A percentile compares a stretch with the other conserved stretches of the same genome.
These are phyloP conservation scores for Hymenochirus boettgeri DNA, from an alignment of 2,113 vertebrate genomes.

Conservation along the genomic window DNA sequence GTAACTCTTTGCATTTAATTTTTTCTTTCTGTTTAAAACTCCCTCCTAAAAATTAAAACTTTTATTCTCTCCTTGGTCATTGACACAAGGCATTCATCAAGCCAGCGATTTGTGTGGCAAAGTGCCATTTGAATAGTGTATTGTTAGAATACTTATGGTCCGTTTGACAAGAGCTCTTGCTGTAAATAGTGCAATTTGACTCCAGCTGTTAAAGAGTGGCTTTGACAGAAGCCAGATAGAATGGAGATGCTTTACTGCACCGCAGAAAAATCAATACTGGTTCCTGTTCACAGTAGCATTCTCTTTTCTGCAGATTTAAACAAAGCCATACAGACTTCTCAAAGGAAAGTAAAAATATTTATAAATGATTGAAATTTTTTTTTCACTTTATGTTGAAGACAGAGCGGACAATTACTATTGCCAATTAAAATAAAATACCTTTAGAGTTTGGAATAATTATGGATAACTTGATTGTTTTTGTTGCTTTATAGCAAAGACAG, in stretches of 20 bases:
- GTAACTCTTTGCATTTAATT: conserved; percentile 51
- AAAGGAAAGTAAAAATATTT: conserved; percentile 17
- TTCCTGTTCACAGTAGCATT: conserved; percentile 84
- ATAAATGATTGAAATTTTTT: conserved; percentile 16
- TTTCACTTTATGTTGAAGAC: not conserved
- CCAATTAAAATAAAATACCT: conserved; percentile 6
- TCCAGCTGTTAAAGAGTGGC: conserved; percentile 95
- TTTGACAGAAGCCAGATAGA: conserved; percentile 94
- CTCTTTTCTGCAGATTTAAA: conserved; percentile 73
- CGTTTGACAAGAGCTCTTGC: conserved; percentile 83
- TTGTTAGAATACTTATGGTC: conserved; percentile 77
- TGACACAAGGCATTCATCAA: conserved; percentile 67
- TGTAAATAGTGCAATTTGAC: conserved; percentile 99
- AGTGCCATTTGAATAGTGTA: conserved; percentile 78
- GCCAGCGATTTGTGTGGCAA: conserved; percentile 74
- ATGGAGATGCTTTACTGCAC: conserved; percentile 79
- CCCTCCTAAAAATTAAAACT: conserved; percentile 64
- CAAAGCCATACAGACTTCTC: conserved; percentile 59
- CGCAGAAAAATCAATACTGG: conserved; percentile 91
- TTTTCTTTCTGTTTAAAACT: conserved; percentile 63
- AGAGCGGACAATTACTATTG: not conserved
- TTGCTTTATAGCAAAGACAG: not conserved
- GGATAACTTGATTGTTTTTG: conserved; percentile 9
- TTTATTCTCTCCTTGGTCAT: conserved; percentile 61
- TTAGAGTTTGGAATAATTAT: not conserved